These are phyloP conservation scores for Hypselothyrea guttata DNA, from an alignment of 2,888 invertebrate species.

Conservation along the genomic window DNA sequence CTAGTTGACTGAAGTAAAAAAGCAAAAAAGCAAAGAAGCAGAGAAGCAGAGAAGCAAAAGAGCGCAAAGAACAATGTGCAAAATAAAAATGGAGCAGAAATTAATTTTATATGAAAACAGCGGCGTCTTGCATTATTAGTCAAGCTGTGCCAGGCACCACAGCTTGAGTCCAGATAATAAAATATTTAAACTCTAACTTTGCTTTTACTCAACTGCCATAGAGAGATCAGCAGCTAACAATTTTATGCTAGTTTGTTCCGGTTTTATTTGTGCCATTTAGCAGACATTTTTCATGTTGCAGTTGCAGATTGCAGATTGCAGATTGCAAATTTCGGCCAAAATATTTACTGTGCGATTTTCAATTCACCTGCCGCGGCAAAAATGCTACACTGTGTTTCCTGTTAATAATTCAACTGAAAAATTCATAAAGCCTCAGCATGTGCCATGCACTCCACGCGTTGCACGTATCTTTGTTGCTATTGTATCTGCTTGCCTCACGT, in stretches of 20 bases:
- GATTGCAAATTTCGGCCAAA: constrained; percentile 30
- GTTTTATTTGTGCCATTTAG: constrained; percentile 50
- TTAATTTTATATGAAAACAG: constrained; percentile 42
- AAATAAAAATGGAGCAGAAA: constrained; percentile 10
- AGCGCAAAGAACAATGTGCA: constrained; percentile 9
- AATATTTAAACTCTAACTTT: no score
- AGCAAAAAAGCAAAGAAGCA: constrained; percentile 20
- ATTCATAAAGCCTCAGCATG: constrained; percentile 60
- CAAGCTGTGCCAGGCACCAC: no score
- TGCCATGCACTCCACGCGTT: constrained; percentile 1
- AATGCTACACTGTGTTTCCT: constrained; percentile 60
- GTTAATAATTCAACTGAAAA: constrained; percentile 71
- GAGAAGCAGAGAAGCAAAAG: constrained; percentile 15
- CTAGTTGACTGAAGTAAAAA: constrained; percentile 43
- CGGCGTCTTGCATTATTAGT: constrained; percentile 25
- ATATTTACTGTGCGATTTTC: constrained; percentile 20
- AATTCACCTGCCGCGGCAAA: constrained; percentile 38
- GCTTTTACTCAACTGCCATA: no score
- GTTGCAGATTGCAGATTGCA: neutral
- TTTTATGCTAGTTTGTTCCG: constrained; percentile 2
- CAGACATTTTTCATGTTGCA: constrained; percentile 42
- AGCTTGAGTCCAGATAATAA: neutral
- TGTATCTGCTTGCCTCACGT: no score
- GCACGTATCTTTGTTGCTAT: neutral
- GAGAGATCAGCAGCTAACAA: neutral